These are phyloP conservation scores for Aythya baeri DNA, from an alignment of 2,113 vertebrate genomes.

Conservation along the genomic window DNA sequence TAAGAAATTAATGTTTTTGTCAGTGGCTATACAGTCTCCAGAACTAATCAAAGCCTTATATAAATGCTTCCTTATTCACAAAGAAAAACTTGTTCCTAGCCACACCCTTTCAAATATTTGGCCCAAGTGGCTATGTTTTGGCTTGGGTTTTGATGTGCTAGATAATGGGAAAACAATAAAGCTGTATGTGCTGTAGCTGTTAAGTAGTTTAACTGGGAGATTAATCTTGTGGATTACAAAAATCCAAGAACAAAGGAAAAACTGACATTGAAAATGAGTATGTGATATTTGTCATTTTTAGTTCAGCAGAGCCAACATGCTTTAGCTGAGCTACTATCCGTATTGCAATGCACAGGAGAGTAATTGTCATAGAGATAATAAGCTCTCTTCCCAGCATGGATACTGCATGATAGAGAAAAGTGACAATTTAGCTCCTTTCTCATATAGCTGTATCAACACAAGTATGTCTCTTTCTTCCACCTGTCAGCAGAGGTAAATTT, in stretches of 20 bases:
- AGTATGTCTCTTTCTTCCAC: neutral
- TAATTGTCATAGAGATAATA: conserved; percentile 41
- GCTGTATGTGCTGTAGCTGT: neutral
- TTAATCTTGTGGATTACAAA: conserved; percentile 4
- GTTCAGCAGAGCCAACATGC: conserved; percentile 14
- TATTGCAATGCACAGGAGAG: conserved; percentile 52
- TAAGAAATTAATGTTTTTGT: neutral
- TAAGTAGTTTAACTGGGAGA: conserved; percentile 40
- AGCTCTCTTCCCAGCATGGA: conserved; percentile 32
- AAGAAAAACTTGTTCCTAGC: neutral
- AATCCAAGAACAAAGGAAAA: conserved; percentile 54
- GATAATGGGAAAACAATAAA: conserved; percentile 38
- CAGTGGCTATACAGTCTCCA: neutral
- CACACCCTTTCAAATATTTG: conserved; percentile 16
- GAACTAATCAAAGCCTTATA: neutral
- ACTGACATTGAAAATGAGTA: conserved; percentile 9
- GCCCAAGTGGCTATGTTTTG: neutral
- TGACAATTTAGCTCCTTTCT: conserved; percentile 50
- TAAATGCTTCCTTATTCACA: neutral
- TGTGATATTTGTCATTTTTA: conserved; percentile 52
- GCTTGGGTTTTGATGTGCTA: conserved; percentile 27
- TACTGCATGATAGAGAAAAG: conserved; percentile 14
- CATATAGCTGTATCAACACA: conserved; percentile 12
- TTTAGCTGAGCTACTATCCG: conserved; percentile 25
- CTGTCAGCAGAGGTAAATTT: conserved; percentile 19